Conservation (phyloP, 2,888 invertebrate species). For the Metalampra italica region DNA sequence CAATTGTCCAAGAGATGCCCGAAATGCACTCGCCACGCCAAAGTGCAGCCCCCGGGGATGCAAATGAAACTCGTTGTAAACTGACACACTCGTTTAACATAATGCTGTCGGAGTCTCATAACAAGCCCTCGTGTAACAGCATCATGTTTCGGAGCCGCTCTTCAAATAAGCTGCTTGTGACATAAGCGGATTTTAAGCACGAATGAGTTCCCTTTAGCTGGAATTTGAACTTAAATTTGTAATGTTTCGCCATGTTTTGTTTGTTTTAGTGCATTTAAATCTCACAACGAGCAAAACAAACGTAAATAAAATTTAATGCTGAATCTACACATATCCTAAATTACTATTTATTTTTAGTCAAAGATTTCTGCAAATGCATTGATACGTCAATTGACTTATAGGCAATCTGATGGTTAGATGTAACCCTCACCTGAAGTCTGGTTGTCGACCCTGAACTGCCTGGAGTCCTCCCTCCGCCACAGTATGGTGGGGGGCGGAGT, state of each 20-base stretch:
- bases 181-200: neutral
- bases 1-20: neutral
- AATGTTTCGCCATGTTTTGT: no score
- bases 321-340: no score
- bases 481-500: slow-evolving; percentile 87
- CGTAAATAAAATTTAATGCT: no score
- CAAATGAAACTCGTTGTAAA: neutral
- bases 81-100: neutral
- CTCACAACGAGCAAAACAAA: no score
- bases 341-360: no score
- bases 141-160: neutral
- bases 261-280: no score
- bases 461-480: slow-evolving; percentile 88
- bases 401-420: no score
- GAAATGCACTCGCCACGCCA: neutral
- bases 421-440: slow-evolving; percentile 51
- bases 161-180: neutral
- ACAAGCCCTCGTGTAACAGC: neutral
- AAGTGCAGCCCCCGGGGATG: neutral
- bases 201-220: neutral
- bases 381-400: no score
- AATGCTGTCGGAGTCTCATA: neutral
- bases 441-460: slow-evolving; percentile 74
- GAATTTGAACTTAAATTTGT: no score
- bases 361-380: no score